Evolutionary conservation across 2,888 invertebrate genomes (phyloP).

Genomic region (Tetropium fuscum): DNA sequence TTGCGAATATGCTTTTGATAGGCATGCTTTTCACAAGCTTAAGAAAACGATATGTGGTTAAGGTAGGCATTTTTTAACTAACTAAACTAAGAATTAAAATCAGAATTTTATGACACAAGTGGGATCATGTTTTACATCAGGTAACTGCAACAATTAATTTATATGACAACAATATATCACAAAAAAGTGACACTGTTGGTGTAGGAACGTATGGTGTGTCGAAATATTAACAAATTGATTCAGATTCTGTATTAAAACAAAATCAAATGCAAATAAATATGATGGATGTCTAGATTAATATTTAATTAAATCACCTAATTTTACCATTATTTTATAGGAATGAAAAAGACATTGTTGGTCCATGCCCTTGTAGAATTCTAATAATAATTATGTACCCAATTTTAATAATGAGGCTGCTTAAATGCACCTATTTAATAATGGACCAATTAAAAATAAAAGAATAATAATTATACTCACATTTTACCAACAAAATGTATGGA

Average conservation of each 20-base stretch:
- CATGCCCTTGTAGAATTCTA: no score
- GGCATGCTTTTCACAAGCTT: constrained; percentile 73
- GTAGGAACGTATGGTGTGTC: not conserved
- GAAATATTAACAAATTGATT: not conserved
- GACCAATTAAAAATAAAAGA: not conserved
- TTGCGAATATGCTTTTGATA: constrained; percentile 92
- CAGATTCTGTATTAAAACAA: not conserved
- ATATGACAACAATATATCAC: not conserved
- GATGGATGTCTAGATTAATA: not conserved
- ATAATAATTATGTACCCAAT: no score
- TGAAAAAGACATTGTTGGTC: no score
- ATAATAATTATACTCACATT: constrained; percentile 18
- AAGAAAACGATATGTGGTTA: constrained; percentile 18
- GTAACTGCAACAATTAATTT: not conserved
- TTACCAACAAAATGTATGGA: not conserved
- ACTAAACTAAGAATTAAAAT: not conserved
- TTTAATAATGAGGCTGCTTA: no score
- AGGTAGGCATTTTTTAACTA: constrained; percentile 23
- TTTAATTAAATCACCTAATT: no score
- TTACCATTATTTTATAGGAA: no score
- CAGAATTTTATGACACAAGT: not conserved
- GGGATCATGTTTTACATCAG: not conserved
- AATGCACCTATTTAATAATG: not conserved
- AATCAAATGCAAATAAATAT: not conserved
- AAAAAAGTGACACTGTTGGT: not conserved